These are phyloP conservation scores for Ceyx melanurus DNA, from an alignment of 2,113 vertebrate species.

Conservation along the genomic window DNA sequence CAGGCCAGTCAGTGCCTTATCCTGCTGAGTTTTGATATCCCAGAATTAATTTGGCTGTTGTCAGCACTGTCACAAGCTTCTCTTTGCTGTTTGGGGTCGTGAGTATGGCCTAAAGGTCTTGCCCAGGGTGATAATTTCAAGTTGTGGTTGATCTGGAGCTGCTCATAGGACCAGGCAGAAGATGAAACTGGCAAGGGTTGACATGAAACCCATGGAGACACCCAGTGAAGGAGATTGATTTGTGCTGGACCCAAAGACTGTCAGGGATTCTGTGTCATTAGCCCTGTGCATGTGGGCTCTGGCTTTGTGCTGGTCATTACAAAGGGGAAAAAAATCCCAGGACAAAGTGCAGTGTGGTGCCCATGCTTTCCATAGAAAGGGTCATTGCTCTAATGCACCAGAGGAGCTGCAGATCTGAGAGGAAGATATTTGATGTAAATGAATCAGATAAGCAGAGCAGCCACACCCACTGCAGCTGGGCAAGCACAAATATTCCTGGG, in stretches of 20 bases:
- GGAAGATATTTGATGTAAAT: background rate
- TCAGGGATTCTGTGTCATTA: no score
- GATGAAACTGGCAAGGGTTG: background rate
- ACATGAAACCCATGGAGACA: background rate
- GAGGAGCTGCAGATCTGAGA: background rate
- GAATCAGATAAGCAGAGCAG: background rate
- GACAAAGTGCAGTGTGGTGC: background rate
- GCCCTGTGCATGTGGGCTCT: accelerated
- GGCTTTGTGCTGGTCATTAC: background rate
- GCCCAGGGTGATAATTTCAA: background rate
- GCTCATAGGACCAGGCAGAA: background rate
- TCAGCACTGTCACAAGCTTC: background rate
- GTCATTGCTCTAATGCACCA: background rate
- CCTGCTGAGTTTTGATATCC: background rate
- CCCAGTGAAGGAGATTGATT: background rate
- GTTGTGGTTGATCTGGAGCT: background rate
- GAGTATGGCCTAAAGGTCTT: background rate
- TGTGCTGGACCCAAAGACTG: background rate
- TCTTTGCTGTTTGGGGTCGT: background rate
- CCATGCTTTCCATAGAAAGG: accelerated
- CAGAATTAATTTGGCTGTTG: background rate
- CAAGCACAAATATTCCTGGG: background rate
- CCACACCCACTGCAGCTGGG: background rate
- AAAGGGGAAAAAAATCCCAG: background rate
- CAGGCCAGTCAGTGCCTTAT: background rate